Percentiles rank a stretch among this genome's conserved stretches.
Evolutionary conservation across 1,140 invertebrate species (phyloP).

Genomic region (Rhagoletis zephyria): DNA sequence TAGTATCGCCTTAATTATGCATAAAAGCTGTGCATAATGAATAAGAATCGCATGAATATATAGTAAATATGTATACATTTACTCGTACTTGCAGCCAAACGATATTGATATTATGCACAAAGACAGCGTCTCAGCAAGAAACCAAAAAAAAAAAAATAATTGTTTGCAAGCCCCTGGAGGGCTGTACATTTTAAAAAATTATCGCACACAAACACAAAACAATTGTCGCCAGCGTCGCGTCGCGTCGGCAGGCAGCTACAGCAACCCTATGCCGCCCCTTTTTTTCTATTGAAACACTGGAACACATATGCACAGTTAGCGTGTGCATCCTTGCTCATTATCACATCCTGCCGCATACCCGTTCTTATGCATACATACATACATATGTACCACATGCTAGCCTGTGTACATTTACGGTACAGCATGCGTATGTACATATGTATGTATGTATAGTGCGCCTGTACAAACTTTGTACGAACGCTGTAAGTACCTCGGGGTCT

Average conservation of each 20-base stretch:
- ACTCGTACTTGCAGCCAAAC: background rate
- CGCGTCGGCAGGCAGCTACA: background rate
- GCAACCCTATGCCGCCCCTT: slow-evolving; percentile 38
- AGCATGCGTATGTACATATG: background rate
- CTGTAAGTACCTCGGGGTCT: background rate
- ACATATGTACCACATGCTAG: background rate
- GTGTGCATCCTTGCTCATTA: slow-evolving; percentile 44
- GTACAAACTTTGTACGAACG: background rate
- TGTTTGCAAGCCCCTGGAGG: slow-evolving; percentile 11
- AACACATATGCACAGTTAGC: background rate
- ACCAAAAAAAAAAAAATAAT: background rate
- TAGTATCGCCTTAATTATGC: slow-evolving; percentile 47
- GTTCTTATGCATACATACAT: background rate
- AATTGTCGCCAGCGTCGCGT: background rate
- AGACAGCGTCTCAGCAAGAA: background rate
- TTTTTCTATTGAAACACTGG: background rate
- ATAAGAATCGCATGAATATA: background rate
- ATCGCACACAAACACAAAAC: slow-evolving; percentile 26
- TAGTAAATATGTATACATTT: no score
- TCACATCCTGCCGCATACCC: background rate
- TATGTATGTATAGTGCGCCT: background rate
- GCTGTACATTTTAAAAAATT: slow-evolving; percentile 41
- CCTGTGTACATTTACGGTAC: background rate
- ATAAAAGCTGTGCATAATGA: slow-evolving; percentile 45
- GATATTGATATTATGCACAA: slow-evolving; percentile 13